A percentile compares a stretch with the other conserved stretches of the same genome.
These are phyloP conservation scores for Nephrotoma appendiculata DNA, from an alignment of 2,888 invertebrate species.

Conservation along the genomic window DNA sequence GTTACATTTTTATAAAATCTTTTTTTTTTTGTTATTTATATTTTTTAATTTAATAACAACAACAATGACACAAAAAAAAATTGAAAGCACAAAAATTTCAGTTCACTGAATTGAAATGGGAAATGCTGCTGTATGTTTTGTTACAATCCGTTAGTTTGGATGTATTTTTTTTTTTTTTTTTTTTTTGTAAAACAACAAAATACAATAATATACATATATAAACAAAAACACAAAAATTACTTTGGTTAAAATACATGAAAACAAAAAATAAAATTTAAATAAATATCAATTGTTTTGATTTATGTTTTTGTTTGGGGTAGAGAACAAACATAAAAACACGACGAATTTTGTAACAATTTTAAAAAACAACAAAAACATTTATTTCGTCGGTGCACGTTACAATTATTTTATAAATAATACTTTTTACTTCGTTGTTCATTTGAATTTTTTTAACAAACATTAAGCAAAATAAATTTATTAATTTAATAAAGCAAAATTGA, in stretches of 20 bases:
- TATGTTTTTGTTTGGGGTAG: not conserved
- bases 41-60: not conserved
- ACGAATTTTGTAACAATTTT: not conserved
- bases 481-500: not conserved
- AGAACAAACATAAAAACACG: not conserved
- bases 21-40: not conserved
- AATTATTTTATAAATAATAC: not conserved
- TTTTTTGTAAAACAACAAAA: not conserved
- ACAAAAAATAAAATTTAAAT: not conserved
- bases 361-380: not conserved
- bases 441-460: not conserved
- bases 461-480: too few relatives aligned
- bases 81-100: not conserved
- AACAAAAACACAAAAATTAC: not conserved
- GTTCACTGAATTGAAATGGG: not conserved
- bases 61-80: not conserved
- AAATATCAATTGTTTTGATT: not conserved
- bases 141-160: not conserved
- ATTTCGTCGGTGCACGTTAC: not conserved
- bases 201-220: not conserved
- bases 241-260: not conserved
- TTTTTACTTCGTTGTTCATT: not conserved
- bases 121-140: not conserved
- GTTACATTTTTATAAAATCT: not conserved
- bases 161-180: not conserved